Evolutionary conservation across 2,888 invertebrate species (phyloP).

Genomic region (Tinea pellionella): DNA sequence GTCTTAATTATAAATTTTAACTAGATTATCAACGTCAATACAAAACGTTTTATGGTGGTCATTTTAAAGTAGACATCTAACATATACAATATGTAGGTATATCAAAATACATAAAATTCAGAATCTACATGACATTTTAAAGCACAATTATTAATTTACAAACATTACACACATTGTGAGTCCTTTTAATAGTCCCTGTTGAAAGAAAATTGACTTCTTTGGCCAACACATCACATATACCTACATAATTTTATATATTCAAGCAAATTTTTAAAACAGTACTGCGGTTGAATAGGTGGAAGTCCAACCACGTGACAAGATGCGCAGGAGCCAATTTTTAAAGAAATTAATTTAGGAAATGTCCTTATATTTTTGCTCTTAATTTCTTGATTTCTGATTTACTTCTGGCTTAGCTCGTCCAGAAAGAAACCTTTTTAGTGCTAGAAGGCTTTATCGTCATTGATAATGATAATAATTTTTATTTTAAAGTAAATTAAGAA

Average conservation of each 20-base stretch:
- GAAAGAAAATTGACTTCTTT: conserved; percentile 10
- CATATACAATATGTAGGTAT: not conserved
- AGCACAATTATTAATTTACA: not conserved
- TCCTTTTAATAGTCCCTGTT: conserved; percentile 1
- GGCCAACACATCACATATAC: not conserved
- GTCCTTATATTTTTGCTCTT: too few species aligned
- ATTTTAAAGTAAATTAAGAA: too few species aligned
- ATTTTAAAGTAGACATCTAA: not conserved
- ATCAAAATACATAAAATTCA: not conserved
- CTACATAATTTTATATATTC: not conserved
- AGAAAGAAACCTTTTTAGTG: too few species aligned
- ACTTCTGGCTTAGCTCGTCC: too few species aligned
- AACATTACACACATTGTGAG: not conserved
- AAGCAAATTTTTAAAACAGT: not conserved
- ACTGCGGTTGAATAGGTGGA: too few species aligned
- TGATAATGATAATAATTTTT: too few species aligned
- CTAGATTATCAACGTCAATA: not conserved
- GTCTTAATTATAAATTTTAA: not conserved
- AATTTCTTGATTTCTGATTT: too few species aligned
- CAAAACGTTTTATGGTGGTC: not conserved
- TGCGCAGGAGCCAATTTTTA: too few species aligned
- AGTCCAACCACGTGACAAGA: too few species aligned
- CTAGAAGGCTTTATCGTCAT: too few species aligned
- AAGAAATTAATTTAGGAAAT: too few species aligned
- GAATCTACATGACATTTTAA: not conserved